Conservation (phyloP, 2,113 vertebrate species). For the Symphodus melops region DNA sequence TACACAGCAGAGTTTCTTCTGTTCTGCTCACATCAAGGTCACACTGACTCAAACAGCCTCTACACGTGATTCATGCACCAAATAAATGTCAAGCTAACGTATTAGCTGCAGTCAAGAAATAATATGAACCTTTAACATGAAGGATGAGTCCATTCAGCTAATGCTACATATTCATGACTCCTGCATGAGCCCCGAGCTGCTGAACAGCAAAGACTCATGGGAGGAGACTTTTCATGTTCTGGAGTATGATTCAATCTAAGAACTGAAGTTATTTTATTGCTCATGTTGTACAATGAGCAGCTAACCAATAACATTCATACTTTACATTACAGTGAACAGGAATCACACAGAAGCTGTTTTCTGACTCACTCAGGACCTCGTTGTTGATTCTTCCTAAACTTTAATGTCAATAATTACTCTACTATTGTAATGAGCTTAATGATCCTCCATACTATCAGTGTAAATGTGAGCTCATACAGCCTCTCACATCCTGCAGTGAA, state of each 20-base stretch:
- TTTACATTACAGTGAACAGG: too few relatives aligned
- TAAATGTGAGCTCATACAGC: too few relatives aligned
- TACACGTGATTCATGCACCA: slow-evolving; percentile 46
- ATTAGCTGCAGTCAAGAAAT: slow-evolving; percentile 52
- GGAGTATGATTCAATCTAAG: not conserved
- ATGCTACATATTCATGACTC: slow-evolving; percentile 46
- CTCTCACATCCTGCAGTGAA: slow-evolving; percentile 16
- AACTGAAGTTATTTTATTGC: not conserved
- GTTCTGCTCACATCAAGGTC: slow-evolving; percentile 56
- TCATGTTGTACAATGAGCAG: too few relatives aligned
- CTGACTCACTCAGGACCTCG: too few relatives aligned
- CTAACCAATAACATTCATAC: too few relatives aligned
- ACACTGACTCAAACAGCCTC: slow-evolving; percentile 53
- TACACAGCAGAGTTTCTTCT: slow-evolving; percentile 5
- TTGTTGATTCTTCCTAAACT: too few relatives aligned
- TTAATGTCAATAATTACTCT: too few relatives aligned
- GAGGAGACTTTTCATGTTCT: not conserved
- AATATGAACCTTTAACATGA: slow-evolving; percentile 65
- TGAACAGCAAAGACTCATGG: slow-evolving; percentile 21
- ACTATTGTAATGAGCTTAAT: too few relatives aligned
- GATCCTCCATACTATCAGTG: too few relatives aligned
- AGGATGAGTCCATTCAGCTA: slow-evolving; percentile 52
- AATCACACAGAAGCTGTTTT: too few relatives aligned
- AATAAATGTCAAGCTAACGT: slow-evolving; percentile 64
- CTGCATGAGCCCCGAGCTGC: not conserved